Evolutionary conservation across 2,113 vertebrate species (phyloP).

Genomic region (Tautogolabrus adspersus): DNA sequence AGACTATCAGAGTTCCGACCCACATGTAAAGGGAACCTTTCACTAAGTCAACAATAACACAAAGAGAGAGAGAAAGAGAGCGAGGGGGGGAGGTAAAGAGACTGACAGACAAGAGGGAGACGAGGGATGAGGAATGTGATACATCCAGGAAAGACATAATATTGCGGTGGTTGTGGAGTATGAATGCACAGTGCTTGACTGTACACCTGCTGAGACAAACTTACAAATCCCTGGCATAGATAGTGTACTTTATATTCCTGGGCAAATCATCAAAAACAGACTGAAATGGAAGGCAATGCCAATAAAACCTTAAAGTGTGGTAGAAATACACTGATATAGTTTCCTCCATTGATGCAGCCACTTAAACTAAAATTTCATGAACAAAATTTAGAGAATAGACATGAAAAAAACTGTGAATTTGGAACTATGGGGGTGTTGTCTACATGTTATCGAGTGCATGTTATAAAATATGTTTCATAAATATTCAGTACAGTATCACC

Average conservation of each 20-base stretch:
- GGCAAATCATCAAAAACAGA: no score
- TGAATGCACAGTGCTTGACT: background rate
- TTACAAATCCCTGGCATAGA: background rate
- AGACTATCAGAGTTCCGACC: background rate
- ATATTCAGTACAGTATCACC: no score
- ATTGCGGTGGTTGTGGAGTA: background rate
- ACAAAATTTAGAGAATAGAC: no score
- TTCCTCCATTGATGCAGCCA: no score
- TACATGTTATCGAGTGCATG: no score
- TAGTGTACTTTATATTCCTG: background rate
- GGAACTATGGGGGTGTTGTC: no score
- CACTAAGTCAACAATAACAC: conserved; percentile 1
- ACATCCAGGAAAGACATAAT: background rate
- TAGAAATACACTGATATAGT: no score
- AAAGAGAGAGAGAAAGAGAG: background rate
- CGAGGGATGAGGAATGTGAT: background rate
- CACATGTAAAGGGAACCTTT: conserved; percentile 13
- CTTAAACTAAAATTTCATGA: no score
- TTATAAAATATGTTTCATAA: no score
- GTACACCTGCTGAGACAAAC: background rate
- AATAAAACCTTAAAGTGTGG: no score
- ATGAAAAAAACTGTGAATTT: no score
- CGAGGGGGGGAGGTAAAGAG: background rate
- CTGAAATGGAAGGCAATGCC: no score
- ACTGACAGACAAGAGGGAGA: background rate